phyloP scores from a whole-genome alignment of 1,140 invertebrate genomes.

The Bicyclus anynana region DNA sequence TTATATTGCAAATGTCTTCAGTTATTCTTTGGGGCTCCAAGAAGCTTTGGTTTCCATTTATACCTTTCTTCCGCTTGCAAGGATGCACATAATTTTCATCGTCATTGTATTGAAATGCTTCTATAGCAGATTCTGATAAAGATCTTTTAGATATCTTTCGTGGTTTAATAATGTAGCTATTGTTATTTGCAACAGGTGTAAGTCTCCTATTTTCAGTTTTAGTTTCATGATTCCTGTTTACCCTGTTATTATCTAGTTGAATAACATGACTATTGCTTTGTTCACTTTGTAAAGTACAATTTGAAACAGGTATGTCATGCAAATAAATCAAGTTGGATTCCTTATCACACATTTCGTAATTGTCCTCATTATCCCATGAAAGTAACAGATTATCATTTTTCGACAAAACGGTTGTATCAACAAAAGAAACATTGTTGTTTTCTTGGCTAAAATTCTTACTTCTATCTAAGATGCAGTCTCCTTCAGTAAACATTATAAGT shows the following conservation, averaged over 20 bases:
- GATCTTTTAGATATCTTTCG: conserved; percentile 46
- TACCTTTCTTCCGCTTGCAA: conserved; percentile 43
- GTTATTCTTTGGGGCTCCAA: conserved; percentile 34
- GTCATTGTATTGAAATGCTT: conserved; percentile 27
- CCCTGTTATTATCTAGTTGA: not conserved
- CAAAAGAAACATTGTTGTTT: too few species aligned
- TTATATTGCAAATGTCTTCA: conserved; percentile 44
- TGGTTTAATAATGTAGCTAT: not conserved
- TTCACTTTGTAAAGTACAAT: not conserved
- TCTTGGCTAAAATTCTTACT: not conserved
- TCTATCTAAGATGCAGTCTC: conserved; percentile 13
- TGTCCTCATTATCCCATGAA: not conserved
- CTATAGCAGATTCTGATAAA: conserved; percentile 59
- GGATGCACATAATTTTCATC: conserved; percentile 23
- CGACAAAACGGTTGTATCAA: too few species aligned
- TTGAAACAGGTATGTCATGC: not conserved
- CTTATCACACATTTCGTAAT: too few species aligned
- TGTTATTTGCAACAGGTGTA: not conserved
- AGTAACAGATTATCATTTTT: not conserved
- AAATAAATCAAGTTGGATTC: not conserved
- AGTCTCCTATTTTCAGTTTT: not conserved
- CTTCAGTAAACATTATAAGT: conserved; percentile 39
- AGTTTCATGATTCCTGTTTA: too few species aligned
- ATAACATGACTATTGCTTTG: not conserved
- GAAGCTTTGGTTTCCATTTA: conserved; percentile 31